Evolutionary conservation across 2,113 vertebrate genomes (phyloP), one percentile per base, ranked within the genome.

Genomic region (Geococcyx californianus): DNA sequence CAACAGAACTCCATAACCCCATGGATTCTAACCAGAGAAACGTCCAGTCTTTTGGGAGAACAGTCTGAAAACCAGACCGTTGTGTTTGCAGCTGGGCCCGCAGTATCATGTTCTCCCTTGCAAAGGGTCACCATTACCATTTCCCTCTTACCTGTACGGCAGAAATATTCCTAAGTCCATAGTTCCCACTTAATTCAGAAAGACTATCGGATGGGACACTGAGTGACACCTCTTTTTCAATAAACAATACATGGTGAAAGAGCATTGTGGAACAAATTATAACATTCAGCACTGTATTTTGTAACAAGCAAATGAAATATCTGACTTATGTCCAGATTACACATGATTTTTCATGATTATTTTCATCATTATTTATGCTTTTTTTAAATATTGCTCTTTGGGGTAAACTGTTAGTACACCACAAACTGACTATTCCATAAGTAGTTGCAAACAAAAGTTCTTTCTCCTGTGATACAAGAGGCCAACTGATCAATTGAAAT

Each of bases 371-470:
- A 42, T 55, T 74, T 20, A 34, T 24, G 8, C 0, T 23, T 60
- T 70, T 59, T 14, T 1, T 20, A 84, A 84, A 56, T 78, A 74
- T 47, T 56, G 13, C 5, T 44, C 36, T 70, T 34, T n/a, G 18
- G 36, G 6, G 9, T 62, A n/a, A 91, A 52, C 0, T 1, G 10
- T 59, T 79, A 63, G 21, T 6, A 72, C 0, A 0, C 25, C 23
- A 87, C 14, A 69, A 80, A 11, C n/a, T 79, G 36, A 73, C 16
- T 51, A 31, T 44, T 90, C 40, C 67, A 5, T 28, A 76, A 80
- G 7, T n/a, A 84, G 19, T 49, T 80, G 56, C 40, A 64, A 59
- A 84, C 25, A 70, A 29, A 73, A 40, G 20, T 47, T 54, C 45
- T 85, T 78, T 64, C 16, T 64, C 26, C 45, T 62, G 38, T 83